Evolutionary conservation across 2,888 invertebrate species (phyloP).

Genomic region (Orthonychiurus folsomi): DNA sequence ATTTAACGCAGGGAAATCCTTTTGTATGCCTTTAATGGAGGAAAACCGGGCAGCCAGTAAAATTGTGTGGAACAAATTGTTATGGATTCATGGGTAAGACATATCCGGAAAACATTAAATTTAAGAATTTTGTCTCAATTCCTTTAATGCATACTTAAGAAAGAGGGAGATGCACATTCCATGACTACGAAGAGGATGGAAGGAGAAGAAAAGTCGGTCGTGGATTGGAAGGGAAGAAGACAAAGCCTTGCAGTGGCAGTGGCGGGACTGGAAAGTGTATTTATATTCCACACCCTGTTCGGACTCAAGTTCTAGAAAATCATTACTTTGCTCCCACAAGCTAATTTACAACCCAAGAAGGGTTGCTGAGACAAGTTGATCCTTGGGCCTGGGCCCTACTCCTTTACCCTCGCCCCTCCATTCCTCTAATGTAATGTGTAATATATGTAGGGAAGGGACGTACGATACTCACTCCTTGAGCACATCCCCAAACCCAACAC

Average conservation of each 20-base stretch:
- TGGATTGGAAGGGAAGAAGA: too few species aligned
- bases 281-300: not conserved
- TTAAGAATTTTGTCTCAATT: not conserved
- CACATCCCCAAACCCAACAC: not conserved
- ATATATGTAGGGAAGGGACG: not conserved
- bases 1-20: too few species aligned
- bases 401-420: too few species aligned
- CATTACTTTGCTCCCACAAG: constrained; percentile 5
- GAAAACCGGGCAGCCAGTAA: too few species aligned
- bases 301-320: constrained; percentile 4
- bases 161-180: too few species aligned
- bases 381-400: too few species aligned
- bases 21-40: too few species aligned
- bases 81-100: too few species aligned
- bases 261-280: not conserved
- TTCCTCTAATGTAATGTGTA: not conserved
- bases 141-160: not conserved
- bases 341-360: constrained; percentile 14
- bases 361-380: constrained; percentile 16
- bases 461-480: not conserved
- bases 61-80: too few species aligned
- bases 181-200: too few species aligned
- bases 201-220: too few species aligned
- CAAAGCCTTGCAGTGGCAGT: not conserved
- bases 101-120: not conserved